Evolutionary conservation across 2,797 vertebrate genomes (phyloP).

Genomic region (Myotis findleyi): DNA sequence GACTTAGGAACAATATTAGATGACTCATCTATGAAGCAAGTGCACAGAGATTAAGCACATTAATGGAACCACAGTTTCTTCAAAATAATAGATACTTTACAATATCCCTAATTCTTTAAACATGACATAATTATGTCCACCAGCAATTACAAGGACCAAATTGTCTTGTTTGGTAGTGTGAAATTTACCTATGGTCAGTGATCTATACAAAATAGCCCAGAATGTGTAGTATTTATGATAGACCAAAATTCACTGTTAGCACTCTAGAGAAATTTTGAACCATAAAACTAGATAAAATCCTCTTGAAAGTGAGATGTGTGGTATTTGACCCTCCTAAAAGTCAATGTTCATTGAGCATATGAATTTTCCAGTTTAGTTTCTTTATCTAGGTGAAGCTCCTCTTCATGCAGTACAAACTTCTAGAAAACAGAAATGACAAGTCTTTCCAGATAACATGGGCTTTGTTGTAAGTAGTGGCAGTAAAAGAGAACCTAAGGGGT

Average conservation of each 20-base stretch:
- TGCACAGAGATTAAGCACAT: neutral
- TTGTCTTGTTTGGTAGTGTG: neutral
- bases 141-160: neutral
- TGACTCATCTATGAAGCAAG: neutral
- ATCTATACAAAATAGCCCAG: neutral
- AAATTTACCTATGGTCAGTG: neutral
- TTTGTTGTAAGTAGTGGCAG: neutral
- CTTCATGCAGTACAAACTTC: neutral
- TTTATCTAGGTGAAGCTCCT: neutral
- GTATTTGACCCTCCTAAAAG: neutral
- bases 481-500: neutral
- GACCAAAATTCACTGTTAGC: neutral
- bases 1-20: neutral
- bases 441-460: neutral
- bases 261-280: neutral
- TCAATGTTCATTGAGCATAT: neutral
- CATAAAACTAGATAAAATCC: neutral
- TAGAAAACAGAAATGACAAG: neutral
- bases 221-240: neutral
- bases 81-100: neutral
- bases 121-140: neutral
- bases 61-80: neutral
- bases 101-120: neutral
- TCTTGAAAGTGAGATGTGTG: neutral
- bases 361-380: neutral